Base-by-base conservation (phyloP, 2,797 vertebrate species). In the Clarias pachynema region DNA sequence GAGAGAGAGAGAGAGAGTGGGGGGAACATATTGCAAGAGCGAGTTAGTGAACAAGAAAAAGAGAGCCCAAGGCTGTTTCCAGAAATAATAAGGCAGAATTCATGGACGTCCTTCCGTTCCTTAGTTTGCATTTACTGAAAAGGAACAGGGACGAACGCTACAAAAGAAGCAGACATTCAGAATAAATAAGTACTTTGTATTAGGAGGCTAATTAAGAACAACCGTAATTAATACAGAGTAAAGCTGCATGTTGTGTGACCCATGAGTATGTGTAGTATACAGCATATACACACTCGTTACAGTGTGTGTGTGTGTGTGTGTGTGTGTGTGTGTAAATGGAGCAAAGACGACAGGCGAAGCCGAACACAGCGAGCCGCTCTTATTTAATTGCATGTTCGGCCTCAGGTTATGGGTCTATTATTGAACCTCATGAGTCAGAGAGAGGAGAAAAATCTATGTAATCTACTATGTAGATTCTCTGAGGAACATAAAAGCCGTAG, bases 311-410 rank as follows among this genome's bases (percentile, higher is more conserved):
- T 12, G 31, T 70, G 66, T 18, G 49, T 29, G 1, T 26, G 31
- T 92, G 7, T 4, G 3, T 6, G 24, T 26, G 60, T 20, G n/a
- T 0, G 9, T 16, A 49, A 79, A 26, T 26, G 59, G 60, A 62
- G 22, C 57, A 77, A 22, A 77, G 26, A 77, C 24, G 29, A 60
- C 74, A 79, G 2, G 78, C 24, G 9, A 79, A 63, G 59, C 18
- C 26, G 37, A 44, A 29, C 31, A 20, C 31, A 20, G n/a, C 15
- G 79, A 66, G 62, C 40, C 10, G n/a, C 56, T 79, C 57, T 40
- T 94, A 92, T 94, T 94, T 94, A 95, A 95, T 94, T 95, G 93
- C 93, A 91, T 94, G 93, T 94, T 94, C 94, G 93, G 93, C 93
- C 93, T 65, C 40, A 3, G 79, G 79, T 81, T 81, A 66, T 31